A percentile compares a stretch with the other conserved stretches of the same genome.
Conservation (phyloP, 1,140 invertebrate genomes). For the Wiebesia pumilae region DNA sequence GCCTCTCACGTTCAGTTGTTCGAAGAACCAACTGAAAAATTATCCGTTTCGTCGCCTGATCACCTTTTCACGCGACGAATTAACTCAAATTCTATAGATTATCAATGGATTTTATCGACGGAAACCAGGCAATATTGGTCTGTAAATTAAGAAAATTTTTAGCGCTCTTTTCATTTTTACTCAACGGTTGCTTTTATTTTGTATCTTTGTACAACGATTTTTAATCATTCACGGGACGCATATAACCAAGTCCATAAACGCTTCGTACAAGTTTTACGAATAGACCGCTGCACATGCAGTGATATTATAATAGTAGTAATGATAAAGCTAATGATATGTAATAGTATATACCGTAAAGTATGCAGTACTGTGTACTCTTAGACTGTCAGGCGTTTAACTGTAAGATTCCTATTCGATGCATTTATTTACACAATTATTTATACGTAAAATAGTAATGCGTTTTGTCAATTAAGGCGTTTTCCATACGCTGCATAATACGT, state of each 20-base stretch:
- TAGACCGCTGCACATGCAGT: constrained; percentile 38
- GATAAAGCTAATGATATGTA: constrained; percentile 14
- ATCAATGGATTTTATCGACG: no score
- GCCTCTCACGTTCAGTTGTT: no score
- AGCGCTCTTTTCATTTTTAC: no score
- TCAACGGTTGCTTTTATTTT: no score
- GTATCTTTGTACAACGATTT: background rate
- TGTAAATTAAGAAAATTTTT: no score
- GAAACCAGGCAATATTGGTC: no score
- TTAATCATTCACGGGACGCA: background rate
- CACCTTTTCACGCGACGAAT: no score
- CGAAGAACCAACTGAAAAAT: no score
- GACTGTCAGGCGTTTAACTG: constrained; percentile 66
- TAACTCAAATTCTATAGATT: no score
- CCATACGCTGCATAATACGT: constrained; percentile 46
- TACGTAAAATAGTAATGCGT: constrained; percentile 48
- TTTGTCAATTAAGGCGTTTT: background rate
- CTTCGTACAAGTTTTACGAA: constrained; percentile 31
- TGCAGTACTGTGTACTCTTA: constrained; percentile 60
- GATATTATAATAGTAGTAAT: constrained; percentile 44
- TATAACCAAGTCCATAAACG: constrained; percentile 22
- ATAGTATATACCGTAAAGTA: constrained; percentile 42
- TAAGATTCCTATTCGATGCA: constrained; percentile 68
- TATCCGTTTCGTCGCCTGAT: no score
- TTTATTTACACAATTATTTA: constrained; percentile 65